Percentiles rank a stretch among this genome's conserved stretches.
Conservation (phyloP, 92 coral and sea anemone species). For the Blastomussa wellsi region DNA sequence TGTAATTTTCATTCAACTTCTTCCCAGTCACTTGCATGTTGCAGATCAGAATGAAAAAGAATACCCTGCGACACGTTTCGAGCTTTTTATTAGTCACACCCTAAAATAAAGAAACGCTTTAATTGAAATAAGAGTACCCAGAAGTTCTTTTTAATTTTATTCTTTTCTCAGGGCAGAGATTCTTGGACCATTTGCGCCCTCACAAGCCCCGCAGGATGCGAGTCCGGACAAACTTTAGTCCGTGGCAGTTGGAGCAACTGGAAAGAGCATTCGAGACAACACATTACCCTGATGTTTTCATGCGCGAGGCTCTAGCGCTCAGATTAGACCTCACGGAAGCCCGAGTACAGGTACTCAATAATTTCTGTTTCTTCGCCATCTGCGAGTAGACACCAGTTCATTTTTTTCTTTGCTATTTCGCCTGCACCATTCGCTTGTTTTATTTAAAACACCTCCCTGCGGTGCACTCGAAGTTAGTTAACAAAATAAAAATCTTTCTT, state of each 20-base stretch:
- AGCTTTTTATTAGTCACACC: constrained; percentile 10
- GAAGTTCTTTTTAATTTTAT: neutral
- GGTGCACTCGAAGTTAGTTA: neutral
- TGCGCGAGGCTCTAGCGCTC: constrained; percentile 95
- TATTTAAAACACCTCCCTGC: neutral
- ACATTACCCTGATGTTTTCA: constrained; percentile 96
- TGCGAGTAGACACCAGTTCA: neutral
- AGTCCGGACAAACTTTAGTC: constrained; percentile 94
- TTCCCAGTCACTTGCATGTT: neutral
- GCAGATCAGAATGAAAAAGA: neutral
- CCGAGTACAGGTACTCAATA: constrained; percentile 94
- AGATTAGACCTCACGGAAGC: constrained; percentile 97
- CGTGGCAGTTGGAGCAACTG: constrained; percentile 97
- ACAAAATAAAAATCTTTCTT: neutral
- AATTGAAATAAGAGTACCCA: neutral
- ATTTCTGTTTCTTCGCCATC: neutral
- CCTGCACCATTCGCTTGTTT: neutral
- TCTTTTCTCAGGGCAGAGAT: constrained; percentile 69
- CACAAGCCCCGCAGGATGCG: constrained; percentile 96
- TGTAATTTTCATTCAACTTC: neutral
- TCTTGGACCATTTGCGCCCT: constrained; percentile 79
- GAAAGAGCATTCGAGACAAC: constrained; percentile 96
- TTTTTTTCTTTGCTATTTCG: neutral
- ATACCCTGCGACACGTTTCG: neutral
- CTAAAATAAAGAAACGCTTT: neutral